Evolutionary conservation across 2,797 vertebrate genomes (phyloP).

Genomic region (Botia almorhae): DNA sequence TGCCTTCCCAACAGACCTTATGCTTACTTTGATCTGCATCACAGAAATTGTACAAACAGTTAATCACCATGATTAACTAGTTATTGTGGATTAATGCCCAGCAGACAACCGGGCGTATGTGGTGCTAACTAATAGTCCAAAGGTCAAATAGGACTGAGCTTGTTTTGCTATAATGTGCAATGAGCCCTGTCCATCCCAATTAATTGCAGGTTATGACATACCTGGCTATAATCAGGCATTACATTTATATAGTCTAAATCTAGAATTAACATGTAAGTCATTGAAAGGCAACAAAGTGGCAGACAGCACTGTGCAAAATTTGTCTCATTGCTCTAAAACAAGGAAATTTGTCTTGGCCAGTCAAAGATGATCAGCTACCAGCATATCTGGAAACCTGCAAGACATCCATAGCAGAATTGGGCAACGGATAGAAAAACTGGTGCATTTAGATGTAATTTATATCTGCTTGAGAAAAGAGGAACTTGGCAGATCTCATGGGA

Average conservation of each 20-base stretch:
- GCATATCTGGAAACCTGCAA: neutral
- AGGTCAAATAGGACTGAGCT: constrained; percentile 27
- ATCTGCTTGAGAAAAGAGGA: constrained; percentile 5
- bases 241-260: constrained; percentile 1
- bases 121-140: neutral
- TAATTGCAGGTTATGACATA: constrained; percentile 26
- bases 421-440: neutral
- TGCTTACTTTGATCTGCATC: constrained; percentile 12
- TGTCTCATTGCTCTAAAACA: neutral
- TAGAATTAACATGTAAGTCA: neutral
- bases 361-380: neutral
- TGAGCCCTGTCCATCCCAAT: constrained; percentile 39
- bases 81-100: constrained; percentile 24
- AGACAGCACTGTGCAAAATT: neutral
- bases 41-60: constrained; percentile 17
- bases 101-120: constrained; percentile 21
- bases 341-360: neutral
- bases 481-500: constrained; percentile 1
- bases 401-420: neutral
- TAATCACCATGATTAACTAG: constrained; percentile 32
- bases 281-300: neutral
- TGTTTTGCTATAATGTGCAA: constrained; percentile 39
- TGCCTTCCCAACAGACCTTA: constrained; percentile 1
- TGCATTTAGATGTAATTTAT: neutral
- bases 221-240: neutral